A percentile compares a stretch with the other conserved stretches of the same genome.
phyloP scores from a whole-genome alignment of 2,797 vertebrate species.

The Austrolebias charrua region DNA sequence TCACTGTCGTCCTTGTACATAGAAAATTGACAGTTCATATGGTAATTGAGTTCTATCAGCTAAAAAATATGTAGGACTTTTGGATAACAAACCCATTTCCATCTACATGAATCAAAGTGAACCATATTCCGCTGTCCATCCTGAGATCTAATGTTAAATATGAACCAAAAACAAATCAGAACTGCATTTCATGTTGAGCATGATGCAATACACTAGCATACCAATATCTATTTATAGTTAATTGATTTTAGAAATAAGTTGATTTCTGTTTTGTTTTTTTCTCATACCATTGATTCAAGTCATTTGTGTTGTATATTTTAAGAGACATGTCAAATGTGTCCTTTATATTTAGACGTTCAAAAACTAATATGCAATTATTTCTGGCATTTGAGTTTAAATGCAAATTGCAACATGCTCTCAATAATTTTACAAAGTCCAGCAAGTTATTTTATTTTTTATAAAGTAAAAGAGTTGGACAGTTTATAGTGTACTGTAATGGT shows the following conservation, averaged over 20 bases:
- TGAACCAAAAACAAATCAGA: not conserved
- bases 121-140: slow-evolving; percentile 9
- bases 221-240: not conserved
- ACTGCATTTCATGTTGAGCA: slow-evolving; percentile 1
- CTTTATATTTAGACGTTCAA: no score
- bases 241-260: not conserved
- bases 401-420: not conserved
- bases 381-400: not conserved
- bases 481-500: not conserved
- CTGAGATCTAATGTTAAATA: not conserved
- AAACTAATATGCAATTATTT: not conserved
- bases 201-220: not conserved
- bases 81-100: slow-evolving; percentile 30
- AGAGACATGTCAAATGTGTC: no score
- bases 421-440: not conserved
- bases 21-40: slow-evolving; percentile 53
- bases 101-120: slow-evolving; percentile 10
- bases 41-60: slow-evolving; percentile 41
- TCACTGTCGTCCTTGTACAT: slow-evolving; percentile 24
- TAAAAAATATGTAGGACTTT: slow-evolving; percentile 31
- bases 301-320: no score
- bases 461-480: not conserved
- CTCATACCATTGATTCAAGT: not conserved
- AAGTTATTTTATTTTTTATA: not conserved
- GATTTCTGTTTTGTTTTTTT: not conserved